A percentile compares a stretch with the other conserved stretches of the same genome.
Evolutionary conservation across 2,797 vertebrate genomes (phyloP).

Genomic region (Denticeps clupeoides): DNA sequence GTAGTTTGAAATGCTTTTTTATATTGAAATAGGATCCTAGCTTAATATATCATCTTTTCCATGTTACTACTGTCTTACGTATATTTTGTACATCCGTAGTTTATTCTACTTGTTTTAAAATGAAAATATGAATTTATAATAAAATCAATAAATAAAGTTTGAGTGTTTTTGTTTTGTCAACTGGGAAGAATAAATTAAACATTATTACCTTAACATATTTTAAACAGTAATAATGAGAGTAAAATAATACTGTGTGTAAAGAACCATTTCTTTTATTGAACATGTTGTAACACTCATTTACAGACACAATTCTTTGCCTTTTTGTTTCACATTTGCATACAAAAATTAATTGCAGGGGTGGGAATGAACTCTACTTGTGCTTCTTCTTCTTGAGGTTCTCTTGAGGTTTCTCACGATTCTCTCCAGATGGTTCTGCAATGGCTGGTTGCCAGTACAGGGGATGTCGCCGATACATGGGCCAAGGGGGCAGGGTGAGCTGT

Average conservation of each 20-base stretch:
- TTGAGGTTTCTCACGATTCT: constrained; percentile 76
- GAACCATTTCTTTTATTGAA: constrained; percentile 28
- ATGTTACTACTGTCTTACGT: too few relatives aligned
- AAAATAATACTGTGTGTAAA: too few relatives aligned
- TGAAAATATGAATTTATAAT: too few relatives aligned
- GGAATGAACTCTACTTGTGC: constrained; percentile 52
- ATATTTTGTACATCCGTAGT: too few relatives aligned
- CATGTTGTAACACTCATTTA: not conserved
- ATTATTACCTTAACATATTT: too few relatives aligned
- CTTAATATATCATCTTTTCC: too few relatives aligned
- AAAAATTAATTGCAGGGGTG: not conserved
- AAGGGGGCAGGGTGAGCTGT: constrained; percentile 88
- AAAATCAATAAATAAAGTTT: too few relatives aligned
- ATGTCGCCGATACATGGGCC: constrained; percentile 86
- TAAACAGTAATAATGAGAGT: constrained; percentile 2
- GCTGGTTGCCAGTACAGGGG: constrained; percentile 84
- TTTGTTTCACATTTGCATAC: not conserved
- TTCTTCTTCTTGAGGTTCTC: constrained; percentile 69
- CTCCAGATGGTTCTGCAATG: constrained; percentile 60
- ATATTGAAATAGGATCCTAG: too few relatives aligned
- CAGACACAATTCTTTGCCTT: not conserved
- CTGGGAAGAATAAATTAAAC: too few relatives aligned
- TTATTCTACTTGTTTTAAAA: too few relatives aligned
- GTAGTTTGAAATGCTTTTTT: not conserved
- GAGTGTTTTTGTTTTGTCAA: too few relatives aligned